Base-by-base conservation (phyloP, 2,797 vertebrate species). In the Hydrocynus forskahlii region DNA sequence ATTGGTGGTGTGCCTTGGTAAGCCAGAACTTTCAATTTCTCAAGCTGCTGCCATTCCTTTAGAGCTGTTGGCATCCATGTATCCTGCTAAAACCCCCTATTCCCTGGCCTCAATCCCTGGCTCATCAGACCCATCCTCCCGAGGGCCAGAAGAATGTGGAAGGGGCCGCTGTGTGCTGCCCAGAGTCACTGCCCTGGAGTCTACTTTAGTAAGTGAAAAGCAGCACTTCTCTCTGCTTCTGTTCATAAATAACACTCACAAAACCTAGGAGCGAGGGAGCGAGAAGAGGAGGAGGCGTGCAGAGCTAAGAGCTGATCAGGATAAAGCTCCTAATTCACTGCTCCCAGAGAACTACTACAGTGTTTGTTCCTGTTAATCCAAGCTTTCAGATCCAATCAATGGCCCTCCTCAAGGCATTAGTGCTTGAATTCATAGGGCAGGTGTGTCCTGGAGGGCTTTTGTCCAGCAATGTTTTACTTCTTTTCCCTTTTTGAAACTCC, bases 301-400 rank as follows among this genome's bases (percentile, higher is more conserved):
- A 66, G 54, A 57, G 45, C 8, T 50, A 40, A 60, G 35, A 54
- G 78, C 54, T 12, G 78, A 81, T 71, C 79, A 74, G 76, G 76
- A 81, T 76, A 62, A 79, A 73, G 67, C 43, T 66, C 8, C 75
- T 82, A 83, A 85, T 80, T 83, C 71, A 81, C 75, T 70, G 40
- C 52, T 82, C 67, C 52, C 64, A 74, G 76, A 73, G 35, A 80
- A 80, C 59, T 64, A 64, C 66, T 48, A 60, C 35, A 66, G 66
- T 79, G 81, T 81, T 86, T 86, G 84, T 83, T 86, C 67, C 60
- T 67, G 79, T 75, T 85, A 83, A 85, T 85, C 84, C 84, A 80
- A 82, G 67, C 78, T 80, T 85, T 85, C 79, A 81, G 79, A 52
- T 43, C 57, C 62, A 54, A 86, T 83, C 84, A 86, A 79, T 83